phyloP scores from a whole-genome alignment of 2,113 vertebrate genomes.

The Microcebus ravelobensis region DNA sequence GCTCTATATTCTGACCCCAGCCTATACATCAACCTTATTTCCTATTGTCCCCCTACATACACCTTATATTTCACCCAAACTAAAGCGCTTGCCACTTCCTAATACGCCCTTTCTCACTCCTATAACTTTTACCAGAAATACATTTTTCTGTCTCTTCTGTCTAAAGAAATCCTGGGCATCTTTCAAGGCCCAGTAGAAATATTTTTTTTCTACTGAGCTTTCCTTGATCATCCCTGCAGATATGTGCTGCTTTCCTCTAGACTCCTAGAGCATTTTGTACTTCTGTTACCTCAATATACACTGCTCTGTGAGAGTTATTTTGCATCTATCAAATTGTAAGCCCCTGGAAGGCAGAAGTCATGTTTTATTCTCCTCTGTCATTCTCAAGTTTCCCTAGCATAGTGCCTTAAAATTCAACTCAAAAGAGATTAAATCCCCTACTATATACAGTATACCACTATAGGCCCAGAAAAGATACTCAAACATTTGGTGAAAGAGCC shows the following conservation, averaged over 20 bases:
- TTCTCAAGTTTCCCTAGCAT: neutral
- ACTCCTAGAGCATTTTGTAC: neutral
- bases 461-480: neutral
- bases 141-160: neutral
- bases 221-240: slow-evolving; percentile 3
- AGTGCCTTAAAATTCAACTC: slow-evolving; percentile 18
- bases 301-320: neutral
- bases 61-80: neutral
- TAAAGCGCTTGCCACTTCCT: neutral
- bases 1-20: neutral
- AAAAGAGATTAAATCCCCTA: neutral
- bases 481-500: neutral
- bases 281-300: neutral
- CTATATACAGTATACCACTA: neutral
- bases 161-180: neutral
- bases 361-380: neutral
- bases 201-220: neutral
- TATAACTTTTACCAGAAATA: neutral
- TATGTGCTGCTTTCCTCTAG: neutral
- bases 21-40: neutral
- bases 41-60: neutral
- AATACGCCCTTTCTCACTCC: neutral
- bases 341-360: neutral
- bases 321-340: neutral
- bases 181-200: neutral